A percentile compares a stretch with the other conserved stretches of the same genome.
Conservation (phyloP, 2,797 vertebrate genomes). For the Epinephelus awoara region DNA sequence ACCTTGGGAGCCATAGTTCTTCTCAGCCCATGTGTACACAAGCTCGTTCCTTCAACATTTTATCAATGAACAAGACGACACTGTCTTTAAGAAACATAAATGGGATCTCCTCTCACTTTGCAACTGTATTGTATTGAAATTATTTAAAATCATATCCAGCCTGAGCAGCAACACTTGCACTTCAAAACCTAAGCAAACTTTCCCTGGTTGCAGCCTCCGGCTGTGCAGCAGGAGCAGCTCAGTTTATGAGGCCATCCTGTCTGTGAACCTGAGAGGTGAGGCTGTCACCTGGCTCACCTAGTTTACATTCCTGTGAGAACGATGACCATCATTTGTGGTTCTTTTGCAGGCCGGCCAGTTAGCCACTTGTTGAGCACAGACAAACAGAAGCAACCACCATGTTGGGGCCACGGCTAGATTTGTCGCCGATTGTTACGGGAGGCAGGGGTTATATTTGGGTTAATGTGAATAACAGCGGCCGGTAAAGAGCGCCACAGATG, state of each 20-base stretch:
- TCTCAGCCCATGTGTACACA: background rate
- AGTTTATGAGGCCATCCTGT: slow-evolving; percentile 13
- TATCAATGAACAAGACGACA: background rate
- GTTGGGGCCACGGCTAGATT: background rate
- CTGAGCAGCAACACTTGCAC: background rate
- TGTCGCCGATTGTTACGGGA: background rate
- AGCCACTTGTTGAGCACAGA: slow-evolving; percentile 74
- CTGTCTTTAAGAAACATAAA: background rate
- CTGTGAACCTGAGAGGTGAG: slow-evolving; percentile 31
- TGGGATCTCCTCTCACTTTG: background rate
- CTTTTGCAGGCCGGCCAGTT: slow-evolving; percentile 4
- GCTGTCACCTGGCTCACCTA: slow-evolving; percentile 44
- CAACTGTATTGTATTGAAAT: background rate
- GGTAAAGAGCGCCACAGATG: slow-evolving; percentile 22
- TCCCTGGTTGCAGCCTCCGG: background rate
- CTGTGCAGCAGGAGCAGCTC: slow-evolving; percentile 30
- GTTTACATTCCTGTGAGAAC: slow-evolving; percentile 28
- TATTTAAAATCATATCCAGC: background rate
- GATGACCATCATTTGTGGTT: slow-evolving; percentile 1
- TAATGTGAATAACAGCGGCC: slow-evolving; percentile 24
- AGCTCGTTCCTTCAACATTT: background rate
- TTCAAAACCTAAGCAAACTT: slow-evolving; percentile 3
- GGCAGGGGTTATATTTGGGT: background rate
- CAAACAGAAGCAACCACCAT: slow-evolving; percentile 19
- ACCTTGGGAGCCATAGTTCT: background rate